Evolutionary conservation across 2,113 vertebrate species (phyloP), one percentile per base, ranked within the genome.

Genomic region (Aepyceros melampus): DNA sequence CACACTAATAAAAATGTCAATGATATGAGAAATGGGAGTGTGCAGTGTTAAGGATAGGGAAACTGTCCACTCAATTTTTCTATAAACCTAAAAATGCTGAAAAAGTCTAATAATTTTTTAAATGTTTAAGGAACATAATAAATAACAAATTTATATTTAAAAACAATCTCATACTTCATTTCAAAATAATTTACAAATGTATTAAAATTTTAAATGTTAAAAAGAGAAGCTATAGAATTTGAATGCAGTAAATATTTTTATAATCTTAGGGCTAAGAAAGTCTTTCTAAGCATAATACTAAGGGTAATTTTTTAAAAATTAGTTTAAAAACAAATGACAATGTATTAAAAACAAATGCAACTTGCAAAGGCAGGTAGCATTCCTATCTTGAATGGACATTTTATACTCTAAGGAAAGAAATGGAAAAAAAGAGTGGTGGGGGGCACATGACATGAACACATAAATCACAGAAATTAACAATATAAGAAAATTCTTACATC

Each of bases 381-480:
- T 97, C 7, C 55, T 49, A 47, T 31, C 10, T 4, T 7, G 13
- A 78, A 45, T 74, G 9, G 25, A 93, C 23, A 94, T 55, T 91
- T 87, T 81, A 95, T 25, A 93, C 1, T 93, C 82, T 94, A 88
- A 91, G 25, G 51, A 87, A 93, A 95, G 60, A 62, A 5, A 17
- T 12, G 15, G 23, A 27, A 47, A 64, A 29, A 81, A 21, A 47
- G 11, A 25, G 15, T 33, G 5, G 23, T 4, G 8, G 14, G 78
- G 33, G 64, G 17, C 31, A 94, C 47, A 79, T 83, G 45, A 91
- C 45, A 93, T 29, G 5, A 96, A 94, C 51, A 94, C 76, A 74
- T 76, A 96, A 94, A 40, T 95, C 62, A 95, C n/a, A 89, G 56
- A 97, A 92, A 94, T 53, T 78, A 93, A 51, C 12, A 5, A 53